Conservation (phyloP, 2,888 invertebrate genomes). For the Pyralis farinalis region DNA sequence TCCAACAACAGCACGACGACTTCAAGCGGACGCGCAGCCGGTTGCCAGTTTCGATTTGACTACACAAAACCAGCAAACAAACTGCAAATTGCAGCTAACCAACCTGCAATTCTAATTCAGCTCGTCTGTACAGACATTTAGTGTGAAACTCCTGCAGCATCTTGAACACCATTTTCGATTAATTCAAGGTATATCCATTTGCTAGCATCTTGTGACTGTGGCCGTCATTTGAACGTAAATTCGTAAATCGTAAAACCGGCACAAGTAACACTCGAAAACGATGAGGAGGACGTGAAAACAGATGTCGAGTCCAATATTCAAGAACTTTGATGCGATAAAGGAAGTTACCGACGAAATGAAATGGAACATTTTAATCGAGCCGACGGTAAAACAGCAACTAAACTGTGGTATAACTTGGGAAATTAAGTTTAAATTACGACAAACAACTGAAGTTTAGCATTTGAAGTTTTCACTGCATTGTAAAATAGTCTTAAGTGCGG, state of each 20-base stretch:
- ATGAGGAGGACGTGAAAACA: neutral
- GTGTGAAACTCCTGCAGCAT: no score
- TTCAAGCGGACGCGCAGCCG: no score
- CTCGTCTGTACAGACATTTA: no score
- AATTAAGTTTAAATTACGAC: neutral
- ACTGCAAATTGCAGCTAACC: no score
- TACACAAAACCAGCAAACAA: no score
- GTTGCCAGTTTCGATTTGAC: no score
- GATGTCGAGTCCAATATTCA: neutral
- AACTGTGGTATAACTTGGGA: neutral
- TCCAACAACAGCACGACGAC: no score
- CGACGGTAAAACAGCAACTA: neutral
- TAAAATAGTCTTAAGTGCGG: slow-evolving; percentile 3
- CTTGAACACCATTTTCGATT: no score
- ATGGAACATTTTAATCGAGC: neutral
- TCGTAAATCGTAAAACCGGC: neutral
- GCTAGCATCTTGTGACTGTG: no score
- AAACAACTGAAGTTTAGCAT: neutral
- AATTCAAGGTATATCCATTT: no score
- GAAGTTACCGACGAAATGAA: neutral
- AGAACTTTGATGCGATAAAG: neutral
- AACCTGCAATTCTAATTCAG: no score
- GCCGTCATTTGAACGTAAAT: no score
- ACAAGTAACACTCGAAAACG: neutral
- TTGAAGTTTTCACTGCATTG: slow-evolving; percentile 1